Base-by-base conservation (phyloP, 1,140 invertebrate species). In the Heliconius eleuchia region DNA sequence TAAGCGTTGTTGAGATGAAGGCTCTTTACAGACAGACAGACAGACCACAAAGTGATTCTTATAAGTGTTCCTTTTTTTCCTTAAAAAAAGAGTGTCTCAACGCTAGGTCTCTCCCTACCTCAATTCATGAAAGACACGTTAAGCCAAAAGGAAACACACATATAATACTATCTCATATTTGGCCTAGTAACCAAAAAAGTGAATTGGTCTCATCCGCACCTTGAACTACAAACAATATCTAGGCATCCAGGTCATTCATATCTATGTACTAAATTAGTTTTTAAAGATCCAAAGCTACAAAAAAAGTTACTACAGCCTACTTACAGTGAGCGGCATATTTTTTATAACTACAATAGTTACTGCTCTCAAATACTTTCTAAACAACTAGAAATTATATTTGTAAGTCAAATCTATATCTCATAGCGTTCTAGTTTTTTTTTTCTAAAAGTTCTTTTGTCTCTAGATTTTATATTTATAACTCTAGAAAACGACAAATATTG, bases 201-300 rank as follows among this genome's bases (percentile, higher is more conserved):
- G 8, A 11, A 60, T 60, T 60, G n/a, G 55, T 60, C 9, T 60
- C 60, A 13, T 16, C 60, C 27, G 0, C 76, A 57, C 55, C 80
- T 82, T 76, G 74, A 76, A 78, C 71, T 82, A 76, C 71, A 74
- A 77, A 71, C 39, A 30, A 52, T 60, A 70, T 76, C 30, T 70
- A 76, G 55, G 39, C 71, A 77, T 80, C 23, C 74, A 46, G 52
- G 74, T 66, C 79, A 52, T 18, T 66, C 79, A 52, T 18, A 70
- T 80, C 27, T 73, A 18, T 66, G 34, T 30, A 66, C 60, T 30
- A 66, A 66, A 66, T 66, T 30, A 30, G 11, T 66, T 66, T 66
- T 66, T 66, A 66, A 66, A 66, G 50, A 18, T 52, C 18, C 50
- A 46, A 46, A 60, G 57, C 60, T 66, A n/a, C n/a, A 66, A 27